phyloP scores from a whole-genome alignment of 2,113 vertebrate species.

The Laterallus jamaicensis region DNA sequence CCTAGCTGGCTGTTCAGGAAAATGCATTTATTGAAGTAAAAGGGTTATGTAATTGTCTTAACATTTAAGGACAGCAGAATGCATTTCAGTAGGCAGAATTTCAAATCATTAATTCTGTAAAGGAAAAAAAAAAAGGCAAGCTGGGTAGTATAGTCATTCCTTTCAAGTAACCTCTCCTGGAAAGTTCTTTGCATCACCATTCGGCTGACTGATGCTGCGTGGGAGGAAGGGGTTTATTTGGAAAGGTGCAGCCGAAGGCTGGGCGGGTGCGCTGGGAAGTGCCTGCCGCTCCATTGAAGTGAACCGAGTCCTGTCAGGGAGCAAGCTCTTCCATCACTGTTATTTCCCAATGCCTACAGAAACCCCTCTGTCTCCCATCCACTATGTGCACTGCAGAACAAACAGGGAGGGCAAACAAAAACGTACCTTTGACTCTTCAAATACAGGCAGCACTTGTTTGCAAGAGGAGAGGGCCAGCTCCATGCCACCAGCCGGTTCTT shows the following conservation, averaged over 20 bases:
- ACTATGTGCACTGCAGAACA: slow-evolving; percentile 4
- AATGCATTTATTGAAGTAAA: background rate
- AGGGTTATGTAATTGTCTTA: background rate
- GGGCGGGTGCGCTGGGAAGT: background rate
- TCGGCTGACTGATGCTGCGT: background rate
- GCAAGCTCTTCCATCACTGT: background rate
- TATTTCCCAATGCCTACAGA: background rate
- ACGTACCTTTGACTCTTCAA: slow-evolving; percentile 57
- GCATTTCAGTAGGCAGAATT: background rate
- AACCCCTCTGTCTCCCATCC: background rate
- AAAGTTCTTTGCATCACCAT: background rate
- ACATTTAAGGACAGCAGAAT: background rate
- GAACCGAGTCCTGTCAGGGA: background rate
- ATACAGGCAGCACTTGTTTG: slow-evolving; percentile 56
- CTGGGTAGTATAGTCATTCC: background rate
- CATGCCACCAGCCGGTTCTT: background rate
- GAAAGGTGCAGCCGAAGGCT: background rate
- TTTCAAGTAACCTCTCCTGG: background rate
- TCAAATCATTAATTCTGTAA: background rate
- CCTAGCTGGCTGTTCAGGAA: background rate
- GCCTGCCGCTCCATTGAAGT: background rate
- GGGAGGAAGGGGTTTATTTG: background rate
- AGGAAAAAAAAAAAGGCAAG: background rate
- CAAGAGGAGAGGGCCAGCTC: background rate
- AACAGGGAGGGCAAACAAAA: slow-evolving; percentile 31